Conservation (phyloP, 2,888 invertebrate species). For the Rugalucina vietnamica region DNA sequence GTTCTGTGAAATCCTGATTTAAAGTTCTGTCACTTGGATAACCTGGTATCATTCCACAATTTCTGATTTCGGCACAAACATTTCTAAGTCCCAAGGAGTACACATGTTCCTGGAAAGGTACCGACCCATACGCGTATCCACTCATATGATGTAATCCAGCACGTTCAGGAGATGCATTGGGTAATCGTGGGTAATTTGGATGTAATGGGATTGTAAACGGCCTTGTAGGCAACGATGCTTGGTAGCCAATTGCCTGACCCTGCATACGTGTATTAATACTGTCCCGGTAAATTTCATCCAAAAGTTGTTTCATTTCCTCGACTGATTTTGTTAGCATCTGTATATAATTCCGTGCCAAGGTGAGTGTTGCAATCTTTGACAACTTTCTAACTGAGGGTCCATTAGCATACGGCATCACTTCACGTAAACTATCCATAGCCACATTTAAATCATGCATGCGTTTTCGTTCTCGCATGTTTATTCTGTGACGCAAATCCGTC, state of each 20-base stretch:
- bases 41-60: too few relatives aligned
- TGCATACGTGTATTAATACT: constrained; percentile 18
- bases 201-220: neutral
- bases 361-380: constrained; percentile 77
- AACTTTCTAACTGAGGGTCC: constrained; percentile 76
- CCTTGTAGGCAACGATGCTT: neutral
- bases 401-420: constrained; percentile 77
- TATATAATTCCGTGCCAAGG: constrained; percentile 76
- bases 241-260: neutral
- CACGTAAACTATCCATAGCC: constrained; percentile 79
- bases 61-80: too few relatives aligned
- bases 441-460: constrained; percentile 84
- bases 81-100: too few relatives aligned
- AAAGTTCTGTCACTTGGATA: too few relatives aligned
- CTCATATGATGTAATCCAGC: too few relatives aligned
- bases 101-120: too few relatives aligned
- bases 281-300: constrained; percentile 69
- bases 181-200: too few relatives aligned
- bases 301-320: constrained; percentile 72
- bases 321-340: constrained; percentile 72
- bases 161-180: too few relatives aligned
- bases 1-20: too few relatives aligned
- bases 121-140: too few relatives aligned
- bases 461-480: constrained; percentile 83
- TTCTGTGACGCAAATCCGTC: constrained; percentile 69